Evolutionary conservation across 2,888 invertebrate species (phyloP).

Genomic region (Lithophane socia): DNA sequence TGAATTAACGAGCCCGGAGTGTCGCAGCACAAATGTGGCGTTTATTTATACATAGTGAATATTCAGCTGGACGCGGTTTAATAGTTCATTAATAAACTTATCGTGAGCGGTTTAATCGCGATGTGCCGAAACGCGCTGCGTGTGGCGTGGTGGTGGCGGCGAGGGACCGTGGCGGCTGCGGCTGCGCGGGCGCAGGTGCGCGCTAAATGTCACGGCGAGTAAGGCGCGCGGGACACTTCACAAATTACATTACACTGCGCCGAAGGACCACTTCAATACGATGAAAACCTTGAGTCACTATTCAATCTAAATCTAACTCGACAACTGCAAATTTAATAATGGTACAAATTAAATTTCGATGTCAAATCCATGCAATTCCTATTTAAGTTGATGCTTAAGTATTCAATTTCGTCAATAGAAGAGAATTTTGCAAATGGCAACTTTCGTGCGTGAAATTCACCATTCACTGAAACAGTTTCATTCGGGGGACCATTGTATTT

Average conservation of each 20-base stretch:
- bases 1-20: slow-evolving; percentile 48
- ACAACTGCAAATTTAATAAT: neutral
- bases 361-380: neutral
- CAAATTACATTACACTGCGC: neutral
- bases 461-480: too few relatives aligned
- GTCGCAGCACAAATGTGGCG: slow-evolving; percentile 33
- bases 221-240: slow-evolving; percentile 11
- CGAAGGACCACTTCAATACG: slow-evolving; percentile 25
- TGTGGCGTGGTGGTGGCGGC: slow-evolving; percentile 25
- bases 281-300: neutral
- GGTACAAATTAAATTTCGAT: neutral
- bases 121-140: slow-evolving; percentile 56
- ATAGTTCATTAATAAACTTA: slow-evolving; percentile 66
- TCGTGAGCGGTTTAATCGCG: slow-evolving; percentile 59
- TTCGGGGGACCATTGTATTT: neutral
- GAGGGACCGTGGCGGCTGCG: slow-evolving; percentile 17
- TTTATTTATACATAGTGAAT: slow-evolving; percentile 50
- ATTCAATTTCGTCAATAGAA: neutral
- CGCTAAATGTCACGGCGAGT: slow-evolving; percentile 54
- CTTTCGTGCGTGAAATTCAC: neutral
- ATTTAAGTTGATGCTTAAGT: too few relatives aligned
- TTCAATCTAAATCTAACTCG: neutral
- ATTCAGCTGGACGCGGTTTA: slow-evolving; percentile 54
- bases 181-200: slow-evolving; percentile 42
- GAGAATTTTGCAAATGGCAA: neutral